Conservation (phyloP, 2,797 vertebrate species). For the Enteromius unitaeniatus region DNA sequence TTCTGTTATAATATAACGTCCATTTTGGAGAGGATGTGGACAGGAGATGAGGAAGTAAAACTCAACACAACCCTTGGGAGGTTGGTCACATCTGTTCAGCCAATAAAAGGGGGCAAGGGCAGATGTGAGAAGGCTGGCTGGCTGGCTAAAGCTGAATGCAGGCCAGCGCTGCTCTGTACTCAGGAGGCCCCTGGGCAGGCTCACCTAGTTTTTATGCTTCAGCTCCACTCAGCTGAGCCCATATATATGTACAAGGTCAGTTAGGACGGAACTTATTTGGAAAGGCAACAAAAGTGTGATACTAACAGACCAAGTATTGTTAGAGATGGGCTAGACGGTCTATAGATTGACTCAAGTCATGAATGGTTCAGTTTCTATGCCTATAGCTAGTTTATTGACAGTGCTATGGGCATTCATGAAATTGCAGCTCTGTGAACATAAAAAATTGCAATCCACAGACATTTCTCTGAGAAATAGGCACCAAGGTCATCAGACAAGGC, state of each 20-base stretch:
- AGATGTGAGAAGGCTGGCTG: slow-evolving; percentile 50
- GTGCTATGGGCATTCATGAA: not conserved
- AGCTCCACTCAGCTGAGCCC: slow-evolving; percentile 36
- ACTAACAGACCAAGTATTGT: not conserved
- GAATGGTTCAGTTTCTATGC: slow-evolving; percentile 4
- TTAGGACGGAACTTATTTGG: slow-evolving; percentile 5
- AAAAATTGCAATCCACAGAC: slow-evolving; percentile 2
- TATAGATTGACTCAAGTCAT: not conserved
- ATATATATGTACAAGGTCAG: slow-evolving; percentile 35
- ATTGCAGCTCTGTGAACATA: not conserved
- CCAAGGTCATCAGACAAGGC: not conserved
- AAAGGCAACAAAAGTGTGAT: slow-evolving; percentile 3
- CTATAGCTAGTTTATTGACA: not conserved
- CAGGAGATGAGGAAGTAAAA: slow-evolving; percentile 43
- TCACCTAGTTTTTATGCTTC: slow-evolving; percentile 36
- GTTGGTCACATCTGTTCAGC: slow-evolving; percentile 53
- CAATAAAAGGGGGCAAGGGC: slow-evolving; percentile 49
- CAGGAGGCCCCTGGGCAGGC: slow-evolving; percentile 32
- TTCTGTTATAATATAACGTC: slow-evolving; percentile 22
- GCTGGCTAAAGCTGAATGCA: slow-evolving; percentile 46
- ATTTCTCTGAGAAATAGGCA: not conserved
- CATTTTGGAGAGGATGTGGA: slow-evolving; percentile 10
- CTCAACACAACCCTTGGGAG: slow-evolving; percentile 43
- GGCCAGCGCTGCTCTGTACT: slow-evolving; percentile 32
- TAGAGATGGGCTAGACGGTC: not conserved